Conservation (phyloP, 1,140 invertebrate species). For the Wasmannia auropunctata region DNA sequence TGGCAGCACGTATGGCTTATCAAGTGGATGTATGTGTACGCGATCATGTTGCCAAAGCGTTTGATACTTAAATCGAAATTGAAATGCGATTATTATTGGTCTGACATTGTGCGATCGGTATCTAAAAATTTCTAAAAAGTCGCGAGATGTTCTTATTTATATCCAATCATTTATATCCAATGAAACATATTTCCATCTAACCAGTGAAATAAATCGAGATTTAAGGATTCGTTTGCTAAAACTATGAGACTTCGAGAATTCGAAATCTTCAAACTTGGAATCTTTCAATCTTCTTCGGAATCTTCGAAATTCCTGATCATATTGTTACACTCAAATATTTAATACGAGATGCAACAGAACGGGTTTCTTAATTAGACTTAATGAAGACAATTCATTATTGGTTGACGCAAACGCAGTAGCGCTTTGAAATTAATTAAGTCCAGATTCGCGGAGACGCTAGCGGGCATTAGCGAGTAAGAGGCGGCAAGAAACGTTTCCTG, state of each 20-base stretch:
- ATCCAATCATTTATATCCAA: no score
- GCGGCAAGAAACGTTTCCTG: slow-evolving; percentile 53
- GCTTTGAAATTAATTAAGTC: slow-evolving; percentile 62
- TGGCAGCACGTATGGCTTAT: slow-evolving; percentile 73
- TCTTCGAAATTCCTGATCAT: neutral
- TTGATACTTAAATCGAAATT: slow-evolving; percentile 46
- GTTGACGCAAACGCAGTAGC: neutral
- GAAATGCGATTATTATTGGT: slow-evolving; percentile 14
- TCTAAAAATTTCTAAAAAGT: neutral
- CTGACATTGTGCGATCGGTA: neutral
- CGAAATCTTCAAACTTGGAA: neutral
- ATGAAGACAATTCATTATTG: neutral
- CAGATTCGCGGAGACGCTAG: slow-evolving; percentile 9
- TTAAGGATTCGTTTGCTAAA: neutral
- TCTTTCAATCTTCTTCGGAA: neutral
- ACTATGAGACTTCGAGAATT: neutral
- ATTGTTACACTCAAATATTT: neutral
- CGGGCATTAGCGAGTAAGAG: slow-evolving; percentile 49
- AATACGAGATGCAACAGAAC: neutral
- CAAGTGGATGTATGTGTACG: slow-evolving; percentile 48
- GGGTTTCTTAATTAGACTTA: neutral
- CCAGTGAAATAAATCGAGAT: neutral
- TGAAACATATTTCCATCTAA: neutral
- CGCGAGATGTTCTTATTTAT: no score
- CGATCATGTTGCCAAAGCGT: slow-evolving; percentile 44